Base-by-base conservation (phyloP, 2,888 invertebrate species). In the Meiosimyza decipiens region DNA sequence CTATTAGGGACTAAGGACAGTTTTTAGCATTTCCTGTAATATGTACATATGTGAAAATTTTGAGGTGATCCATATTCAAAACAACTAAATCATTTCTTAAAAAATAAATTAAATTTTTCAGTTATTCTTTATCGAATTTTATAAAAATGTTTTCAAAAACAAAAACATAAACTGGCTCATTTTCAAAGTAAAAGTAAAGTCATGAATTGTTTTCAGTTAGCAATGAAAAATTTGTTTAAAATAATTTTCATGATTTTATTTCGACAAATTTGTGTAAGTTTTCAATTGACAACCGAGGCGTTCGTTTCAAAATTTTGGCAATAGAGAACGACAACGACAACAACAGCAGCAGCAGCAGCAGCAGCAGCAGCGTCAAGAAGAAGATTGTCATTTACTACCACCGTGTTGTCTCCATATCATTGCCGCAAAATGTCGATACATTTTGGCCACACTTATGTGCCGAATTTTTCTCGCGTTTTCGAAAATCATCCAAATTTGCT, bases 221-320 rank as follows among this genome's bases (percentile, higher is more conserved):
- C 59, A 63, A 75, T 75, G 75, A 75, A 28, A 72, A 71, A 67
- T 63, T 47, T 72, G 40, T 60, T 72, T 64, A 70, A 73, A 71
- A 70, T 75, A 60, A 64, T 72, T 52, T 67, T 60, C 40, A 16
- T 67, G 1, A 66, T 73, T 72, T 71, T 73, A 59, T 73, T 71
- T 70, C 51, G 55, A 68, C 51, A 50, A 49, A 16, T 72, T n/a
- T 62, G 59, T 67, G 62, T 54, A 7, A 60, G 59, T 59, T 22
- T 71, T 28, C 73, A 73, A 71, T 70, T 55, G 47, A 28, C n/a
- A 54, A 33, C 73, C 22, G 49, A 50, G 60, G 60, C 15, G 22
- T 49, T 73, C 64, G 57, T 72, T 71, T 68, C 52, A 3, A 67
- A 22, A 33, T 72, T 67, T 68, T 75, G 71, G 75, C 67, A 75